These are phyloP conservation scores for Tachina grossa DNA, from an alignment of 2,888 invertebrate species.

Conservation along the genomic window DNA sequence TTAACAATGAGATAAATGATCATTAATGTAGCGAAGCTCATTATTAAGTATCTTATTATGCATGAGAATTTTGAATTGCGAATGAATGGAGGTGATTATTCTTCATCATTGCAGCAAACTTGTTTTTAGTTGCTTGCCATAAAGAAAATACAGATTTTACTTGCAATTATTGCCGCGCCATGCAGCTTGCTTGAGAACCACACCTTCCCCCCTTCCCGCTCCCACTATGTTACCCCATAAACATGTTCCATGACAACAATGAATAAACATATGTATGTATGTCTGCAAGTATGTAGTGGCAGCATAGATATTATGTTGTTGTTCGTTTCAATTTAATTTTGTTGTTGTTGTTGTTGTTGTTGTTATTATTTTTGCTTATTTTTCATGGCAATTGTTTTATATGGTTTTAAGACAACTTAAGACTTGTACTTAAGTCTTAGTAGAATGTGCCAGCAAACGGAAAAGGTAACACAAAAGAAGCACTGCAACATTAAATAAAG, in stretches of 20 bases:
- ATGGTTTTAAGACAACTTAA: constrained; percentile 50
- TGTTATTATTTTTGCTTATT: constrained; percentile 1
- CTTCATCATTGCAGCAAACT: constrained; percentile 24
- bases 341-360: neutral
- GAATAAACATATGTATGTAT: neutral
- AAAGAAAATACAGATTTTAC: constrained; percentile 9
- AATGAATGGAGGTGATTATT: constrained; percentile 14
- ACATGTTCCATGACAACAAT: too few relatives aligned
- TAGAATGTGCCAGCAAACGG: neutral
- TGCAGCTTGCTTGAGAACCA: constrained; percentile 9
- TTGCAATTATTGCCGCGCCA: constrained; percentile 52
- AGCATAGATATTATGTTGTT: constrained; percentile 35
- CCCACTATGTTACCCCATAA: too few relatives aligned
- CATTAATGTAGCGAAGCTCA: constrained; percentile 20
- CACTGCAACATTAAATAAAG: constrained; percentile 16
- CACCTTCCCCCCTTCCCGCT: too few relatives aligned
- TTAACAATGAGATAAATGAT: constrained; percentile 15
- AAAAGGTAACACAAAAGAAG: neutral
- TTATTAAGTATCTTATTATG: neutral
- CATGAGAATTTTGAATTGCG: constrained; percentile 34
- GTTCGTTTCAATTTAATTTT: constrained; percentile 49
- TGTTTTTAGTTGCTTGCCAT: constrained; percentile 37
- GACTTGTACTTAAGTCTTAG: constrained; percentile 6
- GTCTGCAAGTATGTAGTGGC: neutral
- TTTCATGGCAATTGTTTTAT: constrained; percentile 51